Evolutionary conservation across 2,113 vertebrate species (phyloP).

Genomic region (Lota lota): DNA sequence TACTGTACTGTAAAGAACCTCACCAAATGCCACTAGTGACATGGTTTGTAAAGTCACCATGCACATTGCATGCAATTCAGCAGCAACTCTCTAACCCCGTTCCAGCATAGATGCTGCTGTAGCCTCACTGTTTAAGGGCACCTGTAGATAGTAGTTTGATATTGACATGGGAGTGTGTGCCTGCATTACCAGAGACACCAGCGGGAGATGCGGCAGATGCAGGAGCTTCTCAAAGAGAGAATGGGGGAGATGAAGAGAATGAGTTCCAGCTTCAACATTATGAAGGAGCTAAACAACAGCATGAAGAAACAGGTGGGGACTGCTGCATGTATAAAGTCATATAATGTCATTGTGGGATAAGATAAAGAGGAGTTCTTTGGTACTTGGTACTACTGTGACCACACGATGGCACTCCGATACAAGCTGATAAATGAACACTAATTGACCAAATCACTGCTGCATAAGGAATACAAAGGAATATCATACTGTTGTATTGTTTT

Average conservation of each 20-base stretch:
- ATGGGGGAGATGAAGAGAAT: slow-evolving; percentile 85
- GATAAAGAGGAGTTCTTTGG: not conserved
- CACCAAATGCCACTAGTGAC: too few relatives aligned
- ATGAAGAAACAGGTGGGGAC: slow-evolving; percentile 83
- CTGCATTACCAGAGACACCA: slow-evolving; percentile 70
- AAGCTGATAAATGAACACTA: not conserved
- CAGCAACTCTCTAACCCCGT: too few relatives aligned
- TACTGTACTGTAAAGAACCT: too few relatives aligned
- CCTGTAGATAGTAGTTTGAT: not conserved
- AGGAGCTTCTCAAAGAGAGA: slow-evolving; percentile 73
- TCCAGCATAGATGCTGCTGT: too few relatives aligned
- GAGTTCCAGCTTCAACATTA: slow-evolving; percentile 80
- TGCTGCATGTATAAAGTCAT: not conserved
- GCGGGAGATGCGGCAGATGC: slow-evolving; percentile 76
- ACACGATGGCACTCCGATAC: slow-evolving; percentile 43
- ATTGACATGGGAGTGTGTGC: not conserved
- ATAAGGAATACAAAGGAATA: too few relatives aligned
- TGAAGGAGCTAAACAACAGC: slow-evolving; percentile 84
- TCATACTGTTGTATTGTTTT: too few relatives aligned
- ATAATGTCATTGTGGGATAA: not conserved
- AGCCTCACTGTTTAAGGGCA: not conserved
- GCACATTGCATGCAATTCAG: not conserved
- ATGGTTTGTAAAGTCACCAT: too few relatives aligned
- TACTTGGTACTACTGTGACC: slow-evolving; percentile 11
- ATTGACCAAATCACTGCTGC: too few relatives aligned